These are phyloP conservation scores for Drosophila tanythrix DNA, from an alignment of 2,888 invertebrate species.

Conservation along the genomic window DNA sequence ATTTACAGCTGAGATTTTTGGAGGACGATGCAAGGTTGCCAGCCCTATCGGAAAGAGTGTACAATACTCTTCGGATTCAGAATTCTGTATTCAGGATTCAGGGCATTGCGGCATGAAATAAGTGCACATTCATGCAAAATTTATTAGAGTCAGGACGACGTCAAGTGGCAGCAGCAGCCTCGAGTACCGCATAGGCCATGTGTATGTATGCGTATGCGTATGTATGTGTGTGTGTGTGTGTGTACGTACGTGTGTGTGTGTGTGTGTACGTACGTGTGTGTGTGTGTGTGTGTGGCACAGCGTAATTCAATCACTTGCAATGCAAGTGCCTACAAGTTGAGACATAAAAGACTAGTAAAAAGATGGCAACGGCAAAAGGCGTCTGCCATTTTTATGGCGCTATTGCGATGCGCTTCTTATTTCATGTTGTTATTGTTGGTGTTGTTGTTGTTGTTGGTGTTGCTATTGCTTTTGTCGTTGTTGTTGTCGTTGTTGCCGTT, in stretches of 20 bases:
- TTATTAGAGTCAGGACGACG: slow-evolving; percentile 51
- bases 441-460: neutral
- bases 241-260: slow-evolving; percentile 9
- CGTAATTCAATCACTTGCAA: slow-evolving; percentile 79
- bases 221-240: neutral
- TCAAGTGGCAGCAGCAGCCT: slow-evolving; percentile 37
- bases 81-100: neutral
- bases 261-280: slow-evolving; percentile 3
- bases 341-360: slow-evolving; percentile 31
- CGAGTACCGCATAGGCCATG: slow-evolving; percentile 16
- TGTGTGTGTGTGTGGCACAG: slow-evolving; percentile 35
- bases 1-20: neutral
- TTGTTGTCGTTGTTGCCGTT: neutral
- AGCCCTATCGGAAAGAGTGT: neutral
- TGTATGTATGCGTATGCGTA: neutral
- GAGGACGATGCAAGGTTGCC: neutral
- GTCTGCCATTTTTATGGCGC: slow-evolving; percentile 33
- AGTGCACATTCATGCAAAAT: slow-evolving; percentile 68
- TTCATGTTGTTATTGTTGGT: neutral
- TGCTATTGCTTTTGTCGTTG: neutral
- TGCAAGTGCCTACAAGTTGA: slow-evolving; percentile 50
- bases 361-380: slow-evolving; percentile 11
- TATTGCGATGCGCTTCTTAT: slow-evolving; percentile 8
- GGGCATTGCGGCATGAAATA: slow-evolving; percentile 50
- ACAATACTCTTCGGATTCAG: slow-evolving; percentile 5